Percentiles rank a stretch among this genome's conserved stretches.
Conservation (phyloP, 2,797 vertebrate genomes). For the Ctenochaetus hawaiiensis region DNA sequence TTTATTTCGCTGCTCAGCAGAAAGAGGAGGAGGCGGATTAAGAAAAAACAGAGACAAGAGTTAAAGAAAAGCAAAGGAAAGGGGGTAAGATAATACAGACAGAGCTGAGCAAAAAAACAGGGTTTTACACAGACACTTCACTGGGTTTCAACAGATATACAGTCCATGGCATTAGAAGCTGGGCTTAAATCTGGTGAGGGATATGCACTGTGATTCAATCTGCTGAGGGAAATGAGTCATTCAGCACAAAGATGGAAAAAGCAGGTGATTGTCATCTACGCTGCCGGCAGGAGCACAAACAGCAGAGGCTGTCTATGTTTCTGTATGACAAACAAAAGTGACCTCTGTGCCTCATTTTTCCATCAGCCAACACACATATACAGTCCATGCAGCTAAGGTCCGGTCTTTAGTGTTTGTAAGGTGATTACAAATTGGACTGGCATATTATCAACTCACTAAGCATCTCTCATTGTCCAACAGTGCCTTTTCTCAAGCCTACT, state of each 20-base stretch:
- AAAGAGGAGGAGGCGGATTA: conserved; percentile 7
- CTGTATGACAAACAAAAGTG: conserved; percentile 24
- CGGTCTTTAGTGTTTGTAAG: conserved; percentile 24
- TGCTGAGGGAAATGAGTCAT: conserved; percentile 72
- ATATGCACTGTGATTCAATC: conserved; percentile 68
- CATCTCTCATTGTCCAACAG: conserved; percentile 27
- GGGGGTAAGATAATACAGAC: conserved; percentile 19
- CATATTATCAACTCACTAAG: conserved; percentile 38
- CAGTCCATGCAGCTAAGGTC: neutral
- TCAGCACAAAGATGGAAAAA: conserved; percentile 52
- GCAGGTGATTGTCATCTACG: conserved; percentile 55
- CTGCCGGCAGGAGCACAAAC: conserved; percentile 30
- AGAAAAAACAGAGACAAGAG: conserved; percentile 35
- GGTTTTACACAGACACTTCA: conserved; percentile 15
- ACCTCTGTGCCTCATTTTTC: conserved; percentile 18
- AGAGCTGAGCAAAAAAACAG: conserved; percentile 21
- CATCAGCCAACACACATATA: neutral
- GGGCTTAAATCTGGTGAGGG: conserved; percentile 56
- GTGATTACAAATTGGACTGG: conserved; percentile 27
- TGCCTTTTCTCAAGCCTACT: conserved; percentile 14
- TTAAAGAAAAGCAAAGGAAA: conserved; percentile 11
- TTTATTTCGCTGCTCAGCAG: conserved; percentile 92
- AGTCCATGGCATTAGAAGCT: conserved; percentile 42
- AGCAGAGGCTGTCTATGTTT: conserved; percentile 36
- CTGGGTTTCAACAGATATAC: conserved; percentile 36